Evolutionary conservation across 30 jellyfish, hydroid and myxozoan species (phyloP).

Genomic region (Aurelia sp.): DNA sequence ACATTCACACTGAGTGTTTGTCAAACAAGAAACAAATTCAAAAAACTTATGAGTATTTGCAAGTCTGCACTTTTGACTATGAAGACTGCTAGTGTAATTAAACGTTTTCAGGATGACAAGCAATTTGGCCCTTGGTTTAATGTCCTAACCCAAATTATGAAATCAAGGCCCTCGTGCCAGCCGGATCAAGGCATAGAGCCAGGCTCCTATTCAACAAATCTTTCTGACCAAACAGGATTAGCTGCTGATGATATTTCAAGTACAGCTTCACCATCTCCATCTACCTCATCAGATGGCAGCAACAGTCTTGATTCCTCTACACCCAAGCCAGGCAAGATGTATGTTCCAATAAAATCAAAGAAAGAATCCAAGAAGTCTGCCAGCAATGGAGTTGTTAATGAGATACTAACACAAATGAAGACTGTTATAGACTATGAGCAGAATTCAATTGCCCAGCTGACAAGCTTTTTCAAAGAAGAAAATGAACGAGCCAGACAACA

Average conservation of each 20-base stretch:
- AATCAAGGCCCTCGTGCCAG: slow-evolving; percentile 58
- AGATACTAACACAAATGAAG: slow-evolving; percentile 30
- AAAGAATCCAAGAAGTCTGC: slow-evolving; percentile 19
- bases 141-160: slow-evolving; percentile 52
- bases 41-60: slow-evolving; percentile 60
- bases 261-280: background rate
- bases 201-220: slow-evolving; percentile 35
- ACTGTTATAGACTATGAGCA: slow-evolving; percentile 42
- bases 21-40: slow-evolving; percentile 58
- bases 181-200: slow-evolving; percentile 60
- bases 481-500: slow-evolving; percentile 51
- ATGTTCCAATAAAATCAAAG: slow-evolving; percentile 44
- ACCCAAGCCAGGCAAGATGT: slow-evolving; percentile 31
- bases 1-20: slow-evolving; percentile 35
- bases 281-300: slow-evolving; percentile 27
- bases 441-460: slow-evolving; percentile 39
- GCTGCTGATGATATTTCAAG: slow-evolving; percentile 12
- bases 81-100: slow-evolving; percentile 31
- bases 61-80: slow-evolving; percentile 59
- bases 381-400: slow-evolving; percentile 48
- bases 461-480: slow-evolving; percentile 34
- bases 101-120: slow-evolving; percentile 42
- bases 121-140: slow-evolving; percentile 55
- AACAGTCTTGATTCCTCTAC: slow-evolving; percentile 36
- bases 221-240: slow-evolving; percentile 34